These are phyloP conservation scores for Lonchura striata DNA, from an alignment of 2,113 vertebrate species.

Conservation along the genomic window DNA sequence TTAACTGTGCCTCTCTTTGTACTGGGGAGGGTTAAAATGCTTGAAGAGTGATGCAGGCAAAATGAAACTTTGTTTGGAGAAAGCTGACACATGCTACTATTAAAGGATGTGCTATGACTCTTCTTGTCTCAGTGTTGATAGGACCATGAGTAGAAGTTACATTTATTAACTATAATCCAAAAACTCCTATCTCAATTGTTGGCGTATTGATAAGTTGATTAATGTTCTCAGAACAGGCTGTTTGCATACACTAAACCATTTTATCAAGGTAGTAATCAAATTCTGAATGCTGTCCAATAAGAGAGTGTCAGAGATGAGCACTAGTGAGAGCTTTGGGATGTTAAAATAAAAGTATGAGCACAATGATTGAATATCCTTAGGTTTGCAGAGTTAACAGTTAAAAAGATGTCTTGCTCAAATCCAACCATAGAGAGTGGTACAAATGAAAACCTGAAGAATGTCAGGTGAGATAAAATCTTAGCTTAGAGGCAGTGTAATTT, in stretches of 20 bases:
- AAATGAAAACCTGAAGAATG: neutral
- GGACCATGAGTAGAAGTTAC: neutral
- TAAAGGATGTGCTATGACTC: neutral
- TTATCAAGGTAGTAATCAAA: neutral
- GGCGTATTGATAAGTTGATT: neutral
- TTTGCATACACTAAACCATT: neutral
- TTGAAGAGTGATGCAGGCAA: neutral
- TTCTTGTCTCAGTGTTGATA: neutral
- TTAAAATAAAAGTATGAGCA: neutral
- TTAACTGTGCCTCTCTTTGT: neutral
- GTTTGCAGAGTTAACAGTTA: neutral
- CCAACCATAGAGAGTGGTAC: neutral
- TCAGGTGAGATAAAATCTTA: neutral
- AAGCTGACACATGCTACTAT: neutral
- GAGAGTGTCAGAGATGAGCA: neutral
- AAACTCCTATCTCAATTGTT: neutral
- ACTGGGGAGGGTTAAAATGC: neutral
- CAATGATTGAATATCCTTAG: fast-evolving
- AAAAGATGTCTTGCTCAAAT: neutral
- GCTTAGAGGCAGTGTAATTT: neutral
- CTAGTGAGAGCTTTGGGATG: neutral
- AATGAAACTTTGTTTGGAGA: neutral
- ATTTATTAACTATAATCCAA: neutral
- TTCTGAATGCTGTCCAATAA: neutral
- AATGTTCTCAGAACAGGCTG: neutral